Evolutionary conservation across 2,113 vertebrate genomes (phyloP), one percentile per base, ranked within the genome.

Genomic region (Microtus pennsylvanicus): DNA sequence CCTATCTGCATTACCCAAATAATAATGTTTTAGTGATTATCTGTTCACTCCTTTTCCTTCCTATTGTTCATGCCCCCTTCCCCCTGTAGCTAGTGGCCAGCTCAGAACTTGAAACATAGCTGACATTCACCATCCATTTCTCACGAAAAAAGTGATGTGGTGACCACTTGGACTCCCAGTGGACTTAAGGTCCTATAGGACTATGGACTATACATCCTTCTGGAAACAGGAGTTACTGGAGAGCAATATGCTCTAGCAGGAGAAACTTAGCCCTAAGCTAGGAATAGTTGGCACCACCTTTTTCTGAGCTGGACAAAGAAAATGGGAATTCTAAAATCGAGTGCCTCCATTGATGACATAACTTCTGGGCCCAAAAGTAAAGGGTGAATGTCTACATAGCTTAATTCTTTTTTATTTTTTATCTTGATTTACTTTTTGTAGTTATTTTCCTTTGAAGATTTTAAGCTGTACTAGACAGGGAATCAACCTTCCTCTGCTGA

Each of bases 361-460:
- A 10, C 45, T 82, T 91, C 65, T 72, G 1, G 30, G 9, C 63
- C 63, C 26, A 65, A 16, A 65, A 65, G 55, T 52, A 86, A 91
- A 52, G 70, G 38, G 26, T 63, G 47, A 65, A 22, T 80, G 26
- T 65, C 58, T 89, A 69, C 74, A 26, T 74, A 74, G 50, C 77
- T 95, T 92, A 0, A 1, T 17, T 80, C 80, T 75, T 35, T 74
- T 89, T 50, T 55, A 55, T 17, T 55, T 55, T 80, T 89, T 63
- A 12, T 33, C 50, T 70, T 86, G 78, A 19, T 45, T 76, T 67
- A 3, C 45, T 50, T 67, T 38, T 91, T 55, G 3, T 38, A 61
- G 58, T 82, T 58, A 78, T 91, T 94, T 88, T 58, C 13, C 63
- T 52, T n/a, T 92, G 89, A 26, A 22, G 74, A 24, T 96, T 80